Conservation (phyloP, 2,888 invertebrate genomes). For the Eilema depressum region DNA sequence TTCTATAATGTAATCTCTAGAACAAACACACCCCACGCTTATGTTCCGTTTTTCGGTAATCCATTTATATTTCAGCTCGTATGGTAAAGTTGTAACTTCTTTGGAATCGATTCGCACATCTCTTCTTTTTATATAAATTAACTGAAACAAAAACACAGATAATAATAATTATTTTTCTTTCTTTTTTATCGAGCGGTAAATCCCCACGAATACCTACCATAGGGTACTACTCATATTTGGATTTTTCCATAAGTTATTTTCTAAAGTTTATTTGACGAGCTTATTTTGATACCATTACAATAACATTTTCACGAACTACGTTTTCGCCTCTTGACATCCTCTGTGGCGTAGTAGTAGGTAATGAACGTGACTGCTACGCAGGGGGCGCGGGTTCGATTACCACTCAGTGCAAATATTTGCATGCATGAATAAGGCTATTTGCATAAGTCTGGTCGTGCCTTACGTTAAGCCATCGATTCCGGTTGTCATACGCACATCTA, state of each 20-base stretch:
- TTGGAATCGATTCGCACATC: conserved; percentile 20
- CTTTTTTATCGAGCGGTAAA: no score
- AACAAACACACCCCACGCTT: conserved; percentile 71
- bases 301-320: not conserved
- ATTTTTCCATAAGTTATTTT: not conserved
- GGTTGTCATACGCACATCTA: no score
- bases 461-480: no score
- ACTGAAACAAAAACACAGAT: conserved; percentile 58
- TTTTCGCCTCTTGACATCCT: no score
- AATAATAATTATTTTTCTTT: no score
- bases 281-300: not conserved
- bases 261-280: not conserved
- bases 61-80: conserved; percentile 63
- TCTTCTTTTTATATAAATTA: conserved; percentile 66
- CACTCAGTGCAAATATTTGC: no score
- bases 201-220: not conserved
- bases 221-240: no score
- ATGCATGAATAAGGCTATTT: no score
- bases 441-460: no score
- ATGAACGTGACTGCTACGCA: no score
- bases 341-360: no score
- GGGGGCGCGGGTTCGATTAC: no score
- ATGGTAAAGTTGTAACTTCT: conserved; percentile 54
- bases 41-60: conserved; percentile 61
- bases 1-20: conserved; percentile 52